Evolutionary conservation across 35 echinoderm and acorn worm genomes (phyloP).

Genomic region (Heliocidaris tuberculata): DNA sequence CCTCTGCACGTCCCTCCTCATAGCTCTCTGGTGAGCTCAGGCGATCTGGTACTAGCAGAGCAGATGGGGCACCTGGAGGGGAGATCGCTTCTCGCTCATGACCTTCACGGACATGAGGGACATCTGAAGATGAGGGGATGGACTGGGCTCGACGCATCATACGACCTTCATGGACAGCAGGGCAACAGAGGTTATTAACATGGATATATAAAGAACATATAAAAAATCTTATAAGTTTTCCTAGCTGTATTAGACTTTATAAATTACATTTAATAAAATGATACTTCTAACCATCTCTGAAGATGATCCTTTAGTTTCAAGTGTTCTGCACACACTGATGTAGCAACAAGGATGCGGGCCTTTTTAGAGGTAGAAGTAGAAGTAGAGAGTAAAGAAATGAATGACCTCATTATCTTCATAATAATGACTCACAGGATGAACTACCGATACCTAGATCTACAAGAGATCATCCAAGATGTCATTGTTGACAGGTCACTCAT

Average conservation of each 20-base stretch:
- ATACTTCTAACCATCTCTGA: neutral
- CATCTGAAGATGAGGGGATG: constrained; percentile 22
- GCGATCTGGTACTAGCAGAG: neutral
- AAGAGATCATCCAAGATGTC: neutral
- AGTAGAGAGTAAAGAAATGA: neutral
- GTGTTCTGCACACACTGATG: neutral
- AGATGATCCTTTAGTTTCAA: neutral
- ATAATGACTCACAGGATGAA: neutral
- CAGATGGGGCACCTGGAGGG: neutral
- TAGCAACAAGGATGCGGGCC: neutral
- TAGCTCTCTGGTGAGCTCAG: constrained; percentile 70
- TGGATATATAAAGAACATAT: neutral
- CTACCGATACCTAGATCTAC: neutral
- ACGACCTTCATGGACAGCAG: neutral
- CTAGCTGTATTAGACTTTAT: no score
- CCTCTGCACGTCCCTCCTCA: constrained; percentile 92
- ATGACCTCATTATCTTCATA: neutral
- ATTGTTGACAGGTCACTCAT: neutral
- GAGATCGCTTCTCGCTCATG: constrained; percentile 6
- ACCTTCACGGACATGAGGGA: constrained; percentile 23
- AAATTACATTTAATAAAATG: neutral
- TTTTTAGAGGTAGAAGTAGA: neutral
- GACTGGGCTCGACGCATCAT: constrained; percentile 45
- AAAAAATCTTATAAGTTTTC: no score
- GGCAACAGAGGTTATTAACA: neutral